phyloP scores from a whole-genome alignment of 2,888 invertebrate genomes.

The Zhuqinia jingwanae region DNA sequence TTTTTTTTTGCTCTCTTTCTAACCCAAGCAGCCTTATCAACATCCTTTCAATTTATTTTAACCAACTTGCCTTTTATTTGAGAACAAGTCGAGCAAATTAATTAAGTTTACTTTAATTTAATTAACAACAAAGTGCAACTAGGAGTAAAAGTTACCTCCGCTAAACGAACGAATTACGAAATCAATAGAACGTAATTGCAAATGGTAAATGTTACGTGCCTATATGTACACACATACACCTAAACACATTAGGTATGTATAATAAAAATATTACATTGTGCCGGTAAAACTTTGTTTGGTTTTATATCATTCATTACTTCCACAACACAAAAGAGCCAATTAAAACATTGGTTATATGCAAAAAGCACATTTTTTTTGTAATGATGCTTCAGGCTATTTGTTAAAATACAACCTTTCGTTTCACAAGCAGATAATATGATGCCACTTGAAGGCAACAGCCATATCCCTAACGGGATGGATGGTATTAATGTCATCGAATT shows the following conservation, averaged over 20 bases:
- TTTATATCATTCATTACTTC: background rate
- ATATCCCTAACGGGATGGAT: no score
- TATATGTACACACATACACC: no score
- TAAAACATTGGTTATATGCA: background rate
- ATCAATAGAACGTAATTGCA: slow-evolving; percentile 35
- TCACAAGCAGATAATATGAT: no score
- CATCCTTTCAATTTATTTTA: background rate
- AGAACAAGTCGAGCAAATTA: slow-evolving; percentile 8
- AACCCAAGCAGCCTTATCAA: background rate
- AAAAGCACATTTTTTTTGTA: background rate
- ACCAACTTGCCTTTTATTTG: background rate
- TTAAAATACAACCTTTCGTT: background rate
- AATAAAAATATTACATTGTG: no score
- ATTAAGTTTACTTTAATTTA: slow-evolving; percentile 36
- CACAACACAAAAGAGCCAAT: no score
- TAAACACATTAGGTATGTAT: no score
- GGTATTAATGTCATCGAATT: slow-evolving; percentile 30
- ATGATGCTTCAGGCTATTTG: background rate
- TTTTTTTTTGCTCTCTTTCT: background rate
- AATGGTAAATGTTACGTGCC: no score
- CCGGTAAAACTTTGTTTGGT: background rate
- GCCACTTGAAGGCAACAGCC: background rate
- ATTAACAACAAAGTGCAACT: slow-evolving; percentile 6
- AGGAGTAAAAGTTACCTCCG: slow-evolving; percentile 30
- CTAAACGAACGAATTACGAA: slow-evolving; percentile 29